phyloP scores from a whole-genome alignment of 2,113 vertebrate species.

The Myrmophylax atrothorax region DNA sequence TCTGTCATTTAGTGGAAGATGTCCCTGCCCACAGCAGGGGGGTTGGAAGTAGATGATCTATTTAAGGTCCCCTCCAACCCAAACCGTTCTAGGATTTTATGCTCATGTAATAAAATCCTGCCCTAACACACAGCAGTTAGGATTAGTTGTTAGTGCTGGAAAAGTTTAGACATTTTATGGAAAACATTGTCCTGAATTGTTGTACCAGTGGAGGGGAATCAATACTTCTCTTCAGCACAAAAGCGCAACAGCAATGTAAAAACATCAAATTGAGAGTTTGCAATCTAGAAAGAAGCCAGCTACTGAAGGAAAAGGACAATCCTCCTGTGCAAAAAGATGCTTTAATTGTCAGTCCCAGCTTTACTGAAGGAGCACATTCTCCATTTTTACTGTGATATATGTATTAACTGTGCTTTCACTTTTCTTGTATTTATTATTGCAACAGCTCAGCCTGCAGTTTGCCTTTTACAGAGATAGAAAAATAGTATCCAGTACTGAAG shows the following conservation, averaged over 20 bases:
- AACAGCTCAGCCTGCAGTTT: neutral
- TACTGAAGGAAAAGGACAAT: neutral
- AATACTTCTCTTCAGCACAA: neutral
- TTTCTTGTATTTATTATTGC: neutral
- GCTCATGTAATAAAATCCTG: neutral
- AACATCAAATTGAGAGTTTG: neutral
- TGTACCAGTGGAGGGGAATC: neutral
- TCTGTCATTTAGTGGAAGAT: neutral
- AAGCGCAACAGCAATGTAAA: neutral
- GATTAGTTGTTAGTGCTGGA: neutral
- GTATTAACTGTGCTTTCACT: neutral
- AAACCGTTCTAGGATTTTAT: neutral
- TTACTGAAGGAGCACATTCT: neutral
- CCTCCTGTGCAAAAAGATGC: neutral
- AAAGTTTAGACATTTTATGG: neutral
- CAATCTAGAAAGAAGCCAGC: neutral
- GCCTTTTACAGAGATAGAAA: neutral
- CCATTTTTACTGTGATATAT: neutral
- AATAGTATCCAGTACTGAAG: neutral
- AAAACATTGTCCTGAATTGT: neutral
- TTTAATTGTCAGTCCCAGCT: neutral
- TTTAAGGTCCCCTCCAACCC: neutral
- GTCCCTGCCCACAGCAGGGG: neutral
- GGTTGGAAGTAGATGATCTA: neutral
- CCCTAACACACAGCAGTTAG: neutral